Evolutionary conservation across 1,140 invertebrate genomes (phyloP).

Genomic region (Lordiphosa collinella): DNA sequence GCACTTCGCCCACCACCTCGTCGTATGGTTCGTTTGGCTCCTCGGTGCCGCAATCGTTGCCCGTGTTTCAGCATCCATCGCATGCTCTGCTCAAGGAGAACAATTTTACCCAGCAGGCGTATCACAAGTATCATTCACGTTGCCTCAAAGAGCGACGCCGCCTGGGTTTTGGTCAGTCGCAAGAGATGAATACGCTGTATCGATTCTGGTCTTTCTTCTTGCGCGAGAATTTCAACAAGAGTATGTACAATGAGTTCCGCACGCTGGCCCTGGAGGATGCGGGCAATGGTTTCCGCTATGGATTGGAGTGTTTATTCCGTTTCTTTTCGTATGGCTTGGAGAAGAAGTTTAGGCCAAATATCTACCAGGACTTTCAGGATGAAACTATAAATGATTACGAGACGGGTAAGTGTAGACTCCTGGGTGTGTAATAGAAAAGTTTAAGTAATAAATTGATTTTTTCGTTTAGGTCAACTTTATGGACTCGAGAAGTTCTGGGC

Average conservation of each 20-base stretch:
- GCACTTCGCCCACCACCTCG: constrained; percentile 87
- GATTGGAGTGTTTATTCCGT: constrained; percentile 97
- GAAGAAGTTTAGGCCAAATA: constrained; percentile 93
- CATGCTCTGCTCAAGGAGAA: constrained; percentile 97
- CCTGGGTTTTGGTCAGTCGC: constrained; percentile 94
- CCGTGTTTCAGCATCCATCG: constrained; percentile 97
- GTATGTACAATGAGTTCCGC: constrained; percentile 98
- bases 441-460: neutral
- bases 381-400: constrained; percentile 96
- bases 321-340: constrained; percentile 99
- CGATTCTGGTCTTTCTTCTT: constrained; percentile 99
- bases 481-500: constrained; percentile 99
- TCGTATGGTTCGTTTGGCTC: constrained; percentile 89
- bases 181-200: constrained; percentile 98
- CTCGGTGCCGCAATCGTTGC: constrained; percentile 89
- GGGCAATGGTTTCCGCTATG: constrained; percentile 92
- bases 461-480: constrained; percentile 92
- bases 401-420: constrained; percentile 83
- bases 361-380: constrained; percentile 97
- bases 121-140: constrained; percentile 95
- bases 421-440: neutral
- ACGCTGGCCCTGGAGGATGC: constrained; percentile 95
- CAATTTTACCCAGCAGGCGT: constrained; percentile 97
- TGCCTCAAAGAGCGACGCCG: constrained; percentile 96
- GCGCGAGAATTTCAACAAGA: constrained; percentile 98